Evolutionary conservation across 2,797 vertebrate species (phyloP), one percentile per base, ranked within the genome.

Genomic region (Anguilla pacifica): DNA sequence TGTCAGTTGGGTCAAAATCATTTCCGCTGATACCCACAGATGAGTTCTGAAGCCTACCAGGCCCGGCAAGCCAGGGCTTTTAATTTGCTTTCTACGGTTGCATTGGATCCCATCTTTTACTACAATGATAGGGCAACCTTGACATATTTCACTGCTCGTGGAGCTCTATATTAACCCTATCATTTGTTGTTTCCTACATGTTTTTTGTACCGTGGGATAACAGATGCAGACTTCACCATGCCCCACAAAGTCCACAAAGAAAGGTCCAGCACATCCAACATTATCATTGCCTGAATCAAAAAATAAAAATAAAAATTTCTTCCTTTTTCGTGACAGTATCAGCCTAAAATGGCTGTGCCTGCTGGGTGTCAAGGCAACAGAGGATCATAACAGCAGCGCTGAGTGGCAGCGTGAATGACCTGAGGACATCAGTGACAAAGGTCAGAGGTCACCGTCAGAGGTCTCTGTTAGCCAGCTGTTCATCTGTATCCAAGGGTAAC

Each of bases 11-110:
- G 70, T 79, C 64, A 57, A 19, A 43, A 51, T 43, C 83, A 55
- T 61, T 87, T 86, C 87, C 87, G 83, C 57, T 17, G 28, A 88
- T 91, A 91, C 46, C 53, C 88, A 79, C 88, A 90, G 93, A 93
- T 93, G 92, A 90, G 86, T 91, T 93, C 93, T 88, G 91, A 92
- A 93, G 93, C 93, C 91, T 91, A 93, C 90, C 91, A 86, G 92
- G 90, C 91, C 91, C 91, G 90, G 88, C 89, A 89, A 83, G 49
- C 51, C 70, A 81, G 85, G 91, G 91, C 91, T 91, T 46, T 88
- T 92, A 91, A 94, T 94, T 94, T 81, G 89, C 92, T 94, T 93
- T 93, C 87, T 89, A 87, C 91, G 90, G 86, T 89, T 46, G 39
- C 89, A 89, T 90, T 88, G 86, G 87, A 92, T 94, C 83, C 19